A percentile compares a stretch with the other conserved stretches of the same genome.
phyloP scores from a whole-genome alignment of 2,888 invertebrate species.

The Junonia oenone region DNA sequence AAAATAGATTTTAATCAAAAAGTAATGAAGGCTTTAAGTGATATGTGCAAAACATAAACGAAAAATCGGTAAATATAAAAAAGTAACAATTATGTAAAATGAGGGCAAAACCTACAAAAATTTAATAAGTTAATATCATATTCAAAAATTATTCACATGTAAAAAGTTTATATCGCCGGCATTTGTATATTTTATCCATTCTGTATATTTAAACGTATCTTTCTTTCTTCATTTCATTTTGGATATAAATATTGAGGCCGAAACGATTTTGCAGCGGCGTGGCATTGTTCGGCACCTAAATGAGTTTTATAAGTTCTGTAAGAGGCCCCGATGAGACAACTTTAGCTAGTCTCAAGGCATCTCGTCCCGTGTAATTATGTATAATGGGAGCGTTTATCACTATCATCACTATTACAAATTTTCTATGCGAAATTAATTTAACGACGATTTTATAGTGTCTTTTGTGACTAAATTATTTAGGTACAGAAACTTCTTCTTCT shows the following conservation, averaged over 20 bases:
- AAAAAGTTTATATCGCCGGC: too few species aligned
- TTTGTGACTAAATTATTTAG: neutral
- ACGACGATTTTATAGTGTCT: conserved; percentile 15
- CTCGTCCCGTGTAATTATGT: conserved; percentile 54
- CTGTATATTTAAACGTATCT: neutral
- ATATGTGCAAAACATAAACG: too few species aligned
- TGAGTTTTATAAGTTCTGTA: conserved; percentile 55
- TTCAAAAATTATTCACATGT: neutral
- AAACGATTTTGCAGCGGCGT: conserved; percentile 13
- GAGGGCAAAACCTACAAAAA: too few species aligned
- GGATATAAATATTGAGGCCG: conserved; percentile 9
- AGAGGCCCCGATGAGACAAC: conserved; percentile 32
- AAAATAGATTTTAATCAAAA: neutral
- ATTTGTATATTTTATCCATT: neutral
- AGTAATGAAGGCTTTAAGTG: too few species aligned
- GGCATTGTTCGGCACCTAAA: conserved; percentile 36
- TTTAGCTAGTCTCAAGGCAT: conserved; percentile 41
- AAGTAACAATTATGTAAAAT: neutral
- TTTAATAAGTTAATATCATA: neutral
- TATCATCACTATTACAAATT: conserved; percentile 54
- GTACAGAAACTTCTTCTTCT: too few species aligned
- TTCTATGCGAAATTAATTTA: conserved; percentile 42
- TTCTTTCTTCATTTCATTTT: neutral
- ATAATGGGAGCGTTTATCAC: conserved; percentile 61
- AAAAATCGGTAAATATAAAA: too few species aligned